Conservation (phyloP, 2,113 vertebrate genomes). For the Piprites chloris region DNA sequence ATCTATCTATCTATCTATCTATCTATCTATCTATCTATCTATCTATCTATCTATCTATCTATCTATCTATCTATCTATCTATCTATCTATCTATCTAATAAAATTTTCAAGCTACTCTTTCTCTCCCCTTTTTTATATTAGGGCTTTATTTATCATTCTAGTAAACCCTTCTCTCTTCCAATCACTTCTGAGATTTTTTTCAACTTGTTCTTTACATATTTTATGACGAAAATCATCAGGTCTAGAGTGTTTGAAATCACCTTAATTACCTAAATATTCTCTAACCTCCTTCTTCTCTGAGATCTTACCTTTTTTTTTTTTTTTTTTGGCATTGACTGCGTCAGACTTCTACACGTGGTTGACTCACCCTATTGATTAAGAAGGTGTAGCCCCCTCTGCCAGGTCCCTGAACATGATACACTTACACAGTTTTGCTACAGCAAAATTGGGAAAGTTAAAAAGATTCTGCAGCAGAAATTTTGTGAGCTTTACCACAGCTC, state of each 20-base stretch:
- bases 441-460: background rate
- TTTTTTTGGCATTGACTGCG: background rate
- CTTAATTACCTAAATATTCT: background rate
- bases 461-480: background rate
- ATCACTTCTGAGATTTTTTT: background rate
- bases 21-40: background rate
- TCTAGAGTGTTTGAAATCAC: background rate
- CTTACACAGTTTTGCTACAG: rapidly evolving
- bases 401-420: background rate
- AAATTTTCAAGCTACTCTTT: background rate
- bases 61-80: background rate
- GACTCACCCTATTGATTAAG: background rate
- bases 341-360: rapidly evolving
- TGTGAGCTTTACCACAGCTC: rapidly evolving
- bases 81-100: background rate
- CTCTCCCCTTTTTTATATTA: background rate
- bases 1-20: background rate
- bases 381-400: background rate
- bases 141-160: background rate
- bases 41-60: background rate
- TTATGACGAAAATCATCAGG: background rate
- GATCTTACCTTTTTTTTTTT: background rate
- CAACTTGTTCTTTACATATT: background rate
- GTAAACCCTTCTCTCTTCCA: background rate
- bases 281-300: background rate